Base-by-base conservation (phyloP, 30 jellyfish, hydroid and myxozoan species). In the Turritopsis dohrnii region DNA sequence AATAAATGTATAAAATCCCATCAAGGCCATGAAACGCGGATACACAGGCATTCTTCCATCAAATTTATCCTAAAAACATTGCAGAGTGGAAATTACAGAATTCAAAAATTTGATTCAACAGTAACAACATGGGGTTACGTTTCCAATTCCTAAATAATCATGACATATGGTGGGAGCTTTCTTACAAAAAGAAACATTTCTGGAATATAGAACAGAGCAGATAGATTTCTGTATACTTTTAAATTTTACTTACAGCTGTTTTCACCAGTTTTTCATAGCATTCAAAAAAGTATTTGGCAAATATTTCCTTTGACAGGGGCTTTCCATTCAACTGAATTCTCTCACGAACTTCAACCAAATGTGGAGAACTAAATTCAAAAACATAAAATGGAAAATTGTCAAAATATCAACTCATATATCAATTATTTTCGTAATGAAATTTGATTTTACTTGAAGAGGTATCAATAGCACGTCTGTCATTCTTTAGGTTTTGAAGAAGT, bases 21-120 rank as follows among this genome's bases (percentile, higher is more conserved):
- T 54, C 28, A 92, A 79, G 8, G 98, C 87, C 65, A 92, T 81
- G 71, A 88, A 88, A 52, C 96, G 82, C 79, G 88, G 88, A 79
- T 92, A 92, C 4, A 91, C 92, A 66, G 98, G 97, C 97, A 90
- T 77, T 52, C 74, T 87, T 41, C 90, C 96, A 76, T 90, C 97
- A 76, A 76, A 27, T 18, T 81, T 86, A 74, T 80, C 82, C 97
- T 90, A 53, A 21, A 71, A 30, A 71, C 77, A 53, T 74, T 21
- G 20, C n/a, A n/a, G n/a, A n/a, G n/a, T n/a, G n/a, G n/a, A n/a
- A n/a, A n/a, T n/a, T n/a, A n/a, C n/a, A n/a, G n/a, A n/a, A n/a
- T n/a, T n/a, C n/a, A n/a, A n/a, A n/a, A n/a, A n/a, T n/a, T n/a
- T n/a, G n/a, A n/a, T n/a, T n/a, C n/a, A n/a, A n/a, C n/a, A n/a